phyloP scores from a whole-genome alignment of 2,113 vertebrate genomes.

The Coreoperca whiteheadi region DNA sequence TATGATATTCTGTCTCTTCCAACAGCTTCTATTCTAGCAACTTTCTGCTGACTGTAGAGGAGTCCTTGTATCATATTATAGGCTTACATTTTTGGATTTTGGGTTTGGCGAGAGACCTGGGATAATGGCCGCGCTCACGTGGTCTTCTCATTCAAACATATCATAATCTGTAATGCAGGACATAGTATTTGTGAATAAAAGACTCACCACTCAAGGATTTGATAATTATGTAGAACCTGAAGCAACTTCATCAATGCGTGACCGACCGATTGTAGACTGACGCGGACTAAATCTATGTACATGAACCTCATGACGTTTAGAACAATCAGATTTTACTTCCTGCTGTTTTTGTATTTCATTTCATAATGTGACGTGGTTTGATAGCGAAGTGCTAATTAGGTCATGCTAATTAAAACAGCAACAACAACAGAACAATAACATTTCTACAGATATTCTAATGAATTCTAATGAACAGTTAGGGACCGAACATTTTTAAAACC shows the following conservation, averaged over 20 bases:
- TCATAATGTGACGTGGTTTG: not conserved
- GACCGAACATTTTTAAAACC: not conserved
- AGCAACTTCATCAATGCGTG: not conserved
- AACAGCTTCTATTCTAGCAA: not conserved
- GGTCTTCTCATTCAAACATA: conserved; percentile 18
- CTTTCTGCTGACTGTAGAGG: not conserved
- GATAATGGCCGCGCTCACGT: not conserved
- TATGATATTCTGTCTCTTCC: too few species aligned
- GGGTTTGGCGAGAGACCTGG: not conserved
- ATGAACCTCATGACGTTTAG: not conserved
- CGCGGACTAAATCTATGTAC: not conserved
- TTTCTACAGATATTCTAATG: too few species aligned
- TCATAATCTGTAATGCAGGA: conserved; percentile 3
- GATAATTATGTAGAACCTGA: not conserved
- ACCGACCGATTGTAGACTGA: not conserved
- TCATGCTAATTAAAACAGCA: not conserved
- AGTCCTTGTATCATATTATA: not conserved
- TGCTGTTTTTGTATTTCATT: not conserved
- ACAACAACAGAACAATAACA: not conserved
- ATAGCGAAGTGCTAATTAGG: not conserved
- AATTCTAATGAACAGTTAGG: not conserved
- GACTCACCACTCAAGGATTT: conserved; percentile 1
- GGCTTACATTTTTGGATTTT: too few species aligned
- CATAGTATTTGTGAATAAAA: conserved; percentile 7
- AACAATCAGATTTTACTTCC: not conserved